Percentiles rank a stretch among this genome's conserved stretches.
These are phyloP conservation scores for Muscicapa striata DNA, from an alignment of 2,797 vertebrate genomes.

Conservation along the genomic window DNA sequence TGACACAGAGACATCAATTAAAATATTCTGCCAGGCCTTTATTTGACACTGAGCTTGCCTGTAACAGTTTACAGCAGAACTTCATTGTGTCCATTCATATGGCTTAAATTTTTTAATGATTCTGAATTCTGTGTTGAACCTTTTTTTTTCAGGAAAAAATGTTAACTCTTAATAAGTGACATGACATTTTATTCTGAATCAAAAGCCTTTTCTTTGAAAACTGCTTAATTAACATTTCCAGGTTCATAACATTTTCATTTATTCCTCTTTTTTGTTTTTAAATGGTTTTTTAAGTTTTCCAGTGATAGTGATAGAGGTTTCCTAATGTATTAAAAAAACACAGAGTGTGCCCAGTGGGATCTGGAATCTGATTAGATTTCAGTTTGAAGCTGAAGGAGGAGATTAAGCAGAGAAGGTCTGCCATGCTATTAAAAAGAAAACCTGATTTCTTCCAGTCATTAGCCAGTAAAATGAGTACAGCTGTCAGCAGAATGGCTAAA, in stretches of 20 bases:
- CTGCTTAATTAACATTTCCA: slow-evolving; percentile 79
- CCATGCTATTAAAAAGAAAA: slow-evolving; percentile 71
- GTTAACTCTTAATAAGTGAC: slow-evolving; percentile 60
- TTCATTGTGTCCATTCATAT: slow-evolving; percentile 21
- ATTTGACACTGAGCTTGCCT: neutral
- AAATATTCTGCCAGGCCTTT: slow-evolving; percentile 13
- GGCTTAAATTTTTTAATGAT: slow-evolving; percentile 54
- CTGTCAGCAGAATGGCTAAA: slow-evolving; percentile 56
- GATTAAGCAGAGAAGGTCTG: slow-evolving; percentile 65
- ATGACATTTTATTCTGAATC: slow-evolving; percentile 70
- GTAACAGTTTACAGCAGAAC: slow-evolving; percentile 36
- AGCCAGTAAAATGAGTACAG: slow-evolving; percentile 46
- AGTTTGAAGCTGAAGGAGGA: slow-evolving; percentile 58
- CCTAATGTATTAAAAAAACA: slow-evolving; percentile 74
- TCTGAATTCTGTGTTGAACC: slow-evolving; percentile 65
- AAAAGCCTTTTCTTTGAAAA: slow-evolving; percentile 73
- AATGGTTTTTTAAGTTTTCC: slow-evolving; percentile 78
- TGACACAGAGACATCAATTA: neutral
- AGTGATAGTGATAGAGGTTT: slow-evolving; percentile 69
- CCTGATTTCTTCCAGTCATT: slow-evolving; percentile 57
- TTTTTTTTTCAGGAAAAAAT: neutral
- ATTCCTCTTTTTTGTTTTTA: slow-evolving; percentile 78
- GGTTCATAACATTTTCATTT: slow-evolving; percentile 80
- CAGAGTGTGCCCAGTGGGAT: slow-evolving; percentile 72
- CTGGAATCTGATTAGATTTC: slow-evolving; percentile 74